Percentiles rank a stretch among this genome's conserved stretches.
Evolutionary conservation across 2,797 vertebrate genomes (phyloP).

Genomic region (Aythya fuligula): DNA sequence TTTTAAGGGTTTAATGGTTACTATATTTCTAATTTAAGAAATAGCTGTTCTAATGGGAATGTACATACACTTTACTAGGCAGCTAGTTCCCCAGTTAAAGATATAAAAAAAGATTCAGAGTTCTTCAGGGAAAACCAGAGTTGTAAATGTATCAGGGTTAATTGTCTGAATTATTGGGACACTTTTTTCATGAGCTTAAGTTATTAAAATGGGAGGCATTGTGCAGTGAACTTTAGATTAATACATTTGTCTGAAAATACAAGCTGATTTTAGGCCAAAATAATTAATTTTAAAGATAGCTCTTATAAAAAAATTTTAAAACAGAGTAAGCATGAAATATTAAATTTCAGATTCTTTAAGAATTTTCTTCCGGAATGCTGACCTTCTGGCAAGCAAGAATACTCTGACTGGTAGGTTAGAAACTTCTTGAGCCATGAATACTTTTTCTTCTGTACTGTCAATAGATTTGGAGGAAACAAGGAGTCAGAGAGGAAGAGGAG

Average conservation of each 20-base stretch:
- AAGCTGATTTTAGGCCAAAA: background rate
- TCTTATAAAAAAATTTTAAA: background rate
- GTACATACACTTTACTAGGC: background rate
- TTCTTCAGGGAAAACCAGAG: background rate
- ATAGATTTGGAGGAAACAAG: background rate
- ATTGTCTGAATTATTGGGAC: slow-evolving; percentile 48
- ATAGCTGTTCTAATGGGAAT: background rate
- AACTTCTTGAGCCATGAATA: background rate
- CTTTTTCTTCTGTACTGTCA: background rate
- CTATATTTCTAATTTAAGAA: slow-evolving; percentile 50
- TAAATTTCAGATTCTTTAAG: background rate
- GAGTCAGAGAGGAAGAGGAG: background rate
- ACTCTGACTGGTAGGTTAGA: background rate
- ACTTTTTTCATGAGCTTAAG: slow-evolving; percentile 25
- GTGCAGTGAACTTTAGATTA: slow-evolving; percentile 12
- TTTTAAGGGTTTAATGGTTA: slow-evolving; percentile 30
- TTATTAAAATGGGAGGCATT: slow-evolving; percentile 41
- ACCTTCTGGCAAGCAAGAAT: background rate
- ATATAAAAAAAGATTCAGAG: slow-evolving; percentile 34
- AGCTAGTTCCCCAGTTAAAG: background rate
- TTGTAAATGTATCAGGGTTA: slow-evolving; percentile 49
- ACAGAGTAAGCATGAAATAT: background rate
- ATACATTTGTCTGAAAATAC: background rate
- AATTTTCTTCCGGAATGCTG: background rate
- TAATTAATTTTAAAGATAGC: background rate